Conservation (phyloP, 1,140 invertebrate genomes). For the Wasmannia auropunctata region DNA sequence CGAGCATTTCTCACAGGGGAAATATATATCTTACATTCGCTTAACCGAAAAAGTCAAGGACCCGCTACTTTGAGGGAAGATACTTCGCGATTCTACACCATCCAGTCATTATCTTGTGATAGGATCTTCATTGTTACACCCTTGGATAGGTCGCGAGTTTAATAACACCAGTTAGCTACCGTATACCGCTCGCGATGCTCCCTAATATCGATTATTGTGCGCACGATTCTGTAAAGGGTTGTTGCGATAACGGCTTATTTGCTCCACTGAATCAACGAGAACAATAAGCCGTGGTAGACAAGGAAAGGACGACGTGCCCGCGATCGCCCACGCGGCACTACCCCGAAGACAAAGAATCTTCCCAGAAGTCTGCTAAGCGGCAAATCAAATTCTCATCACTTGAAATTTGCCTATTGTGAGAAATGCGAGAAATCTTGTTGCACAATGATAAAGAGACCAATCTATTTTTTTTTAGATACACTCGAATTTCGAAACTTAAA, state of each 20-base stretch:
- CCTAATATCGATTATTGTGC: slow-evolving; percentile 69
- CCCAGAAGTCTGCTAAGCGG: neutral
- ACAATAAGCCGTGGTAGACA: slow-evolving; percentile 30
- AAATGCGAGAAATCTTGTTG: neutral
- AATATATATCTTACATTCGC: neutral
- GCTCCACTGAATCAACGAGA: slow-evolving; percentile 48
- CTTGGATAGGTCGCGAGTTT: slow-evolving; percentile 48
- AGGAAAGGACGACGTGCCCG: slow-evolving; percentile 24
- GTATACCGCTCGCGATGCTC: slow-evolving; percentile 39
- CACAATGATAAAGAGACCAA: neutral
- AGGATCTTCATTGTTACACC: slow-evolving; percentile 36
- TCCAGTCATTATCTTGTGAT: slow-evolving; percentile 47
- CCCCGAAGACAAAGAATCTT: neutral
- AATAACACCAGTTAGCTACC: slow-evolving; percentile 55
- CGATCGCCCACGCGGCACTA: neutral
- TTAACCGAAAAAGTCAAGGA: neutral
- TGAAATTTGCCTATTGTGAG: neutral
- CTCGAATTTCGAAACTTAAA: neutral
- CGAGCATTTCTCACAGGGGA: neutral
- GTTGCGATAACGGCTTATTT: slow-evolving; percentile 54
- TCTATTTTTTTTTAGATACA: neutral
- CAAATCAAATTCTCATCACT: neutral
- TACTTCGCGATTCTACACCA: slow-evolving; percentile 12
- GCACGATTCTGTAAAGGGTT: slow-evolving; percentile 57
- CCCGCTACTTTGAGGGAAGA: neutral